Evolutionary conservation across 2,797 vertebrate genomes (phyloP), one percentile per base, ranked within the genome.

Genomic region (Anolis apletophallus): DNA sequence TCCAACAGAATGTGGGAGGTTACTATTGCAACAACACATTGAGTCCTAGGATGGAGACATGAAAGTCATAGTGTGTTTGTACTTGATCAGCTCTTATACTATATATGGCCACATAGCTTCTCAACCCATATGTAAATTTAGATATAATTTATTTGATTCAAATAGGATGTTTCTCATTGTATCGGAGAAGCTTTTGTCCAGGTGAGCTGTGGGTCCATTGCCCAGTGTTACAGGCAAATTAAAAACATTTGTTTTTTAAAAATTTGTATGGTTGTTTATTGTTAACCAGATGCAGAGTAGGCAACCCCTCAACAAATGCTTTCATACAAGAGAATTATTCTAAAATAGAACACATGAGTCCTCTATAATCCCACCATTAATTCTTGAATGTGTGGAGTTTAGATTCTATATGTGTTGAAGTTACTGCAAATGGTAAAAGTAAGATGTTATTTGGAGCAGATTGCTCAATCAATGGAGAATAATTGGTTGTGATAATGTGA

Each of bases 361-460:
- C 71, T 40, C 17, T 32, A 73, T 73, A 46, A 73, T 55, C 21
- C 46, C 40, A 46, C 3, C 13, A 17, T 83, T 57, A 83, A 72
- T 26, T 59, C 14, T 10, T 29, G 10, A 57, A 4, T 29, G 5
- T 59, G 46, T 59, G 23, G 54, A 83, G 23, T 1, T 36, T 46
- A 61, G 36, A 55, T 83, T 81, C 52, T 50, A 50, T 26, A 52
- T 32, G 59, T 3, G 23, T 29, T 40, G 52, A 83, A 52, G 46
- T 72, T 40, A 29, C 50, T 55, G 50, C 68, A 55, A 52, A 82
- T 81, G 46, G 80, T 21, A 23, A 32, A 55, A 71, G 3, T 32
- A 50, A 71, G 72, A 46, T 83, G 26, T 55, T 71, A 69, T 83
- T 83, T 74, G 81, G 36, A 74, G 55, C 54, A 83, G 55, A n/a